Percentiles rank a stretch among this genome's conserved stretches.
Evolutionary conservation across 1,140 invertebrate species (phyloP).

Genomic region (Idris sp.): DNA sequence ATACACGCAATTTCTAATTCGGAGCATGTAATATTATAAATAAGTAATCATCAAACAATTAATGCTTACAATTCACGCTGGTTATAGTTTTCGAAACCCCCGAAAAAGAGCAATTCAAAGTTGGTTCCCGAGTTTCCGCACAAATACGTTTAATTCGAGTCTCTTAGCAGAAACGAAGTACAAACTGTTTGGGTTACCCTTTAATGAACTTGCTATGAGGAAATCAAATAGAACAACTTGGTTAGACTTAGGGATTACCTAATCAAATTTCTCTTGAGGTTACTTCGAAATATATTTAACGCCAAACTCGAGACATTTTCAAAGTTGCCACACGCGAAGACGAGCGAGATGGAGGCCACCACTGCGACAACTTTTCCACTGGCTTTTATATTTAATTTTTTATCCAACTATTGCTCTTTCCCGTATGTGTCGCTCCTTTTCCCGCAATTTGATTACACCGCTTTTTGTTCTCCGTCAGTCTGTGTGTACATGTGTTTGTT

Average conservation of each 20-base stretch:
- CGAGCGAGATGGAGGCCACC: too few species aligned
- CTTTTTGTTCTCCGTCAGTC: constrained; percentile 31
- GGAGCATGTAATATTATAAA: constrained; percentile 14
- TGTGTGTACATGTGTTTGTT: constrained; percentile 52
- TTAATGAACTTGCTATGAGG: constrained; percentile 61
- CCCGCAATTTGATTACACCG: not conserved
- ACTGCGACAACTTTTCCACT: too few species aligned
- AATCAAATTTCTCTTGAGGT: constrained; percentile 61
- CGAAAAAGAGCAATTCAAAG: constrained; percentile 46
- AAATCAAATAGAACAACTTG: constrained; percentile 64
- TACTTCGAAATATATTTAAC: constrained; percentile 60
- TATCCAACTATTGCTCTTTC: constrained; percentile 5
- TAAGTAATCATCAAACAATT: constrained; percentile 8
- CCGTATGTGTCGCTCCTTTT: not conserved
- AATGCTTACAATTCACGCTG: constrained; percentile 15
- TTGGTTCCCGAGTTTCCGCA: constrained; percentile 36
- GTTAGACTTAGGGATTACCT: constrained; percentile 62
- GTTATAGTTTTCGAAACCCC: too few species aligned
- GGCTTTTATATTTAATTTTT: constrained; percentile 21
- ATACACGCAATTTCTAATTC: too few species aligned
- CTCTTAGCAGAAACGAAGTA: constrained; percentile 52
- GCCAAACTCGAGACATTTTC: constrained; percentile 51
- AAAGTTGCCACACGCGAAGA: constrained; percentile 37
- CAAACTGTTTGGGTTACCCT: constrained; percentile 56
- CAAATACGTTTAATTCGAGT: constrained; percentile 56